Conservation (phyloP, 53 echinoderm and acorn worm species). For the Paelopatides confundens region DNA sequence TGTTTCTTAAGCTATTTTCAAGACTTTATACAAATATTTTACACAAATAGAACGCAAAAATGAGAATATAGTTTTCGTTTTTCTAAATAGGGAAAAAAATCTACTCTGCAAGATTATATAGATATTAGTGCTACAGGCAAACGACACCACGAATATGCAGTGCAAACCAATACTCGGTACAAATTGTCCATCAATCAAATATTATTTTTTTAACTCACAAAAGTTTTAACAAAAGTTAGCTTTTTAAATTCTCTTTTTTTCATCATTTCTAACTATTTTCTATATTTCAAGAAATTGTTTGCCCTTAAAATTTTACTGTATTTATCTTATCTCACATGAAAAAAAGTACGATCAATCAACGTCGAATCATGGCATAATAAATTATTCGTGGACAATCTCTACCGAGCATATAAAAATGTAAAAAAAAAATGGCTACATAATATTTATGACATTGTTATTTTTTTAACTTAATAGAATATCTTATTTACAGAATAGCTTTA, state of each 20-base stretch:
- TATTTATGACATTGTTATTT: conserved; percentile 5
- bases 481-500: conserved; percentile 41
- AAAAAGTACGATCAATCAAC: too few relatives aligned
- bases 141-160: conserved; percentile 9
- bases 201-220: too few relatives aligned
- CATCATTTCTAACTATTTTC: too few relatives aligned
- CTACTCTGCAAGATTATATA: conserved; percentile 46
- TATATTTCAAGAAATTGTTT: too few relatives aligned
- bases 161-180: neutral
- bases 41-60: conserved; percentile 39
- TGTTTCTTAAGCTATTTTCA: conserved; percentile 42
- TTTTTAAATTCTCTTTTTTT: too few relatives aligned
- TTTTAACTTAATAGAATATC: conserved; percentile 47
- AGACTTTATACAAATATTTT: conserved; percentile 48
- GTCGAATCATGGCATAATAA: too few relatives aligned
- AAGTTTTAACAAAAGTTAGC: too few relatives aligned
- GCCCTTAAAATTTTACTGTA: neutral
- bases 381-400: conserved; percentile 2
- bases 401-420: conserved; percentile 1
- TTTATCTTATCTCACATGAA: too few relatives aligned
- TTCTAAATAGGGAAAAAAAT: conserved; percentile 26
- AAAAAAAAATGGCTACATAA: neutral
- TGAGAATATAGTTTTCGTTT: conserved; percentile 34
- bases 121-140: conserved; percentile 32
- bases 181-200: neutral